phyloP scores from a whole-genome alignment of 2,888 invertebrate genomes.

The Nephrotoma appendiculata region DNA sequence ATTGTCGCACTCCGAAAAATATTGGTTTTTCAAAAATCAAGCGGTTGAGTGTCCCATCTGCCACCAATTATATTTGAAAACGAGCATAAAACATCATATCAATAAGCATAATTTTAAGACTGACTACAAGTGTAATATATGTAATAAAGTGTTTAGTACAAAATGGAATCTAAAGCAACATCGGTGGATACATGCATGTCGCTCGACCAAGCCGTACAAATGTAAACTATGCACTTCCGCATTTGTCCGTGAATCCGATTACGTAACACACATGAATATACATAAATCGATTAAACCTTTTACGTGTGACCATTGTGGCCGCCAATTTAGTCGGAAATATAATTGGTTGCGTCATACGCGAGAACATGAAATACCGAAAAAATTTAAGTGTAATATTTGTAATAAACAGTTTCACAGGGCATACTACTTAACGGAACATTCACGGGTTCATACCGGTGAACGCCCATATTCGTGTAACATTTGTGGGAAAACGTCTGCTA shows the following conservation, averaged over 20 bases:
- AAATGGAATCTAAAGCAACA: constrained; percentile 84
- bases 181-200: constrained; percentile 75
- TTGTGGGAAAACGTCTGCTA: constrained; percentile 77
- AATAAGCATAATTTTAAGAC: constrained; percentile 58
- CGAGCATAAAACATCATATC: constrained; percentile 67
- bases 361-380: constrained; percentile 70
- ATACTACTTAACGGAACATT: constrained; percentile 77
- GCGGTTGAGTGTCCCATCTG: constrained; percentile 63
- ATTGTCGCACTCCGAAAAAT: constrained; percentile 62
- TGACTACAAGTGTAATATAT: constrained; percentile 69
- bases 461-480: constrained; percentile 70
- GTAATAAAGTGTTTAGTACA: constrained; percentile 74
- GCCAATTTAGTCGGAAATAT: constrained; percentile 75
- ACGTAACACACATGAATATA: constrained; percentile 70
- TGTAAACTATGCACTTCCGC: constrained; percentile 72
- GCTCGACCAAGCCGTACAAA: constrained; percentile 72
- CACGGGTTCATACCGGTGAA: constrained; percentile 69
- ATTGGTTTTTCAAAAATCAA: constrained; percentile 45
- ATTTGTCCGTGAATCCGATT: constrained; percentile 67
- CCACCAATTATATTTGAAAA: constrained; percentile 59
- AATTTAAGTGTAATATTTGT: constrained; percentile 59
- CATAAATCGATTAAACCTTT: constrained; percentile 69
- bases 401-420: constrained; percentile 74
- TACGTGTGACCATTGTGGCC: constrained; percentile 80
- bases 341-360: constrained; percentile 75